Percentiles rank a stretch among this genome's conserved stretches.
These are phyloP conservation scores for Brachionus paranguensis DNA, from an alignment of 1,140 invertebrate species.

Conservation along the genomic window DNA sequence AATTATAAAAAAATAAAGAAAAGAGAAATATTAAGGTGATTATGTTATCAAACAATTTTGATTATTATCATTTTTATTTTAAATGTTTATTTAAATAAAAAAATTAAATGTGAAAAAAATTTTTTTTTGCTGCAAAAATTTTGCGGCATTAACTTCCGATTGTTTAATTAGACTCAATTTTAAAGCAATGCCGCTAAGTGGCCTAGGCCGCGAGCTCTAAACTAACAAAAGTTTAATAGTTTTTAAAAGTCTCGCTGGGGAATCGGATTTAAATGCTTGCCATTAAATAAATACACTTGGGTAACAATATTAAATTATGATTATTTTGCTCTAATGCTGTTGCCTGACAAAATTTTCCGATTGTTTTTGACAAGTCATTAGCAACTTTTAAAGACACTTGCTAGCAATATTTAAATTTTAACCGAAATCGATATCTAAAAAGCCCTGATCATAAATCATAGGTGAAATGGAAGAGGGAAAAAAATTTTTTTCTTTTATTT, in stretches of 20 bases:
- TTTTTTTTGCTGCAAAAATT: neutral
- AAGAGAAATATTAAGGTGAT: neutral
- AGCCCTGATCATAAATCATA: neutral
- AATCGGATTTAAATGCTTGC: neutral
- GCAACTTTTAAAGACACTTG: neutral
- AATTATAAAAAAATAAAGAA: neutral
- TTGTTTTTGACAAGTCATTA: neutral
- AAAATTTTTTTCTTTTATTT: neutral
- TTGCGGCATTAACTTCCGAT: neutral
- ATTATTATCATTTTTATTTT: neutral
- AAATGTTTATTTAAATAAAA: no score
- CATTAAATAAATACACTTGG: neutral
- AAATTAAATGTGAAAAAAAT: neutral
- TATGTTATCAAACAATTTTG: neutral
- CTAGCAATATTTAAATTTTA: neutral
- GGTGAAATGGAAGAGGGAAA: neutral
- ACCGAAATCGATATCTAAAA: neutral
- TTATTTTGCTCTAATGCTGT: neutral
- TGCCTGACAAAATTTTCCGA: neutral
- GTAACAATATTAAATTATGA: neutral
- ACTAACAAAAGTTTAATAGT: neutral
- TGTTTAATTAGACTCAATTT: neutral
- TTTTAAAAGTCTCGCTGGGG: neutral
- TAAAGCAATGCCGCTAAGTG: neutral
- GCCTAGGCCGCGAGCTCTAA: neutral